phyloP scores from a whole-genome alignment of 2,797 vertebrate genomes.

The Acrossocheilus wenchowensis region DNA sequence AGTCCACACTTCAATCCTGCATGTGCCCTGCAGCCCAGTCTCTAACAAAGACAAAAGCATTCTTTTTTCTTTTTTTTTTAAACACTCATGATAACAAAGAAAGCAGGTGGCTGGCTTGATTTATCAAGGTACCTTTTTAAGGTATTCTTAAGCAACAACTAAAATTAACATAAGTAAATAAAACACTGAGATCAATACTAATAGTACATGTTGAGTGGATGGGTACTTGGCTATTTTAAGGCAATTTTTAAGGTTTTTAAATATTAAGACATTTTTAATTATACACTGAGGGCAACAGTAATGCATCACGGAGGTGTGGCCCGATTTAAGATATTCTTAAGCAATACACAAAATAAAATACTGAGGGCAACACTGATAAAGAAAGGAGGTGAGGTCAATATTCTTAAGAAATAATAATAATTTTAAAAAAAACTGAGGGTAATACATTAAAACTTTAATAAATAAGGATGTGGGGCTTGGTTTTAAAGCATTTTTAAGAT shows the following conservation, averaged over 20 bases:
- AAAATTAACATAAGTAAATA: neutral
- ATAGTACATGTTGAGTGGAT: neutral
- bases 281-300: neutral
- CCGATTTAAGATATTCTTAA: neutral
- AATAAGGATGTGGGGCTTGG: neutral
- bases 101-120: neutral
- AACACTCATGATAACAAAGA: slow-evolving; percentile 18
- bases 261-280: neutral
- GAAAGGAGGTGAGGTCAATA: no score
- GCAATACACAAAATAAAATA: neutral
- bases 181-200: neutral
- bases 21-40: neutral
- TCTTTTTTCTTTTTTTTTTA: slow-evolving; percentile 12
- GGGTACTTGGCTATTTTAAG: neutral
- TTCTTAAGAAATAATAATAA: neutral
- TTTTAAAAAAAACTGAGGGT: neutral
- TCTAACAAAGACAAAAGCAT: slow-evolving; percentile 47
- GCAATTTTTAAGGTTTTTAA: neutral
- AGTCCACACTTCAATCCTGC: slow-evolving; percentile 36
- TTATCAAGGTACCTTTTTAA: neutral
- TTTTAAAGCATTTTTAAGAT: neutral
- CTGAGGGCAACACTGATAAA: neutral
- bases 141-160: neutral
- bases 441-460: neutral
- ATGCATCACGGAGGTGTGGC: neutral